Evolutionary conservation across 2,797 vertebrate genomes (phyloP).

Genomic region (Cephalopachus bancanus): DNA sequence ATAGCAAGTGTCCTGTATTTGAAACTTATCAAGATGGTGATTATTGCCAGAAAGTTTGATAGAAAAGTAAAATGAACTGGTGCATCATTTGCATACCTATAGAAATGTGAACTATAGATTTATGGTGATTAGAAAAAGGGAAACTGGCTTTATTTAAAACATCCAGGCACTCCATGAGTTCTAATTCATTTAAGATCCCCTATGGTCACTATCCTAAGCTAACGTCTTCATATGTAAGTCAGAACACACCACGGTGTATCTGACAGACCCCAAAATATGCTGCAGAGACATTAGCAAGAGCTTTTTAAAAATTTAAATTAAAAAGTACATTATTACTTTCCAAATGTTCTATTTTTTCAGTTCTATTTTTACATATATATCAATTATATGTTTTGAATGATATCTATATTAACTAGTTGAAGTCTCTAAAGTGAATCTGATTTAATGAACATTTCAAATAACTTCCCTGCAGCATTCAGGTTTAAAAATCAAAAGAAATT

Average conservation of each 20-base stretch:
- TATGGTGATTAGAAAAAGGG: neutral
- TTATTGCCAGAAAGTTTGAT: conserved; percentile 35
- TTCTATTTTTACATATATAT: conserved; percentile 5
- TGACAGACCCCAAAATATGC: neutral
- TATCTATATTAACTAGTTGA: neutral
- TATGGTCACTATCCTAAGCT: neutral
- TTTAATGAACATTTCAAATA: conserved; percentile 40
- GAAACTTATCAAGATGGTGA: conserved; percentile 30
- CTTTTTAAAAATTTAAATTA: neutral
- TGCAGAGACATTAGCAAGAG: neutral
- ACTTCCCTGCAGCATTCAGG: neutral
- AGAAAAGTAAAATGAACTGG: conserved; percentile 41
- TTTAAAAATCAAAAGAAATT: conserved; percentile 49
- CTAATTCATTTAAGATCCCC: neutral
- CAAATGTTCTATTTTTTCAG: neutral
- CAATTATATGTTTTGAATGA: conserved; percentile 11
- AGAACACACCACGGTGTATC: neutral
- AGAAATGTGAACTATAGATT: conserved; percentile 31
- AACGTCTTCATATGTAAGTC: neutral
- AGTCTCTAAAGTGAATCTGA: conserved; percentile 35
- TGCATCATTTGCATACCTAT: neutral
- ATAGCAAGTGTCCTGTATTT: conserved; percentile 26
- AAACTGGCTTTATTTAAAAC: conserved; percentile 33
- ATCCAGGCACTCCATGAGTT: neutral
- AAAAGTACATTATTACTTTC: conserved; percentile 7